phyloP scores from a whole-genome alignment of 2,888 invertebrate species.

The Drosophila emarginata region DNA sequence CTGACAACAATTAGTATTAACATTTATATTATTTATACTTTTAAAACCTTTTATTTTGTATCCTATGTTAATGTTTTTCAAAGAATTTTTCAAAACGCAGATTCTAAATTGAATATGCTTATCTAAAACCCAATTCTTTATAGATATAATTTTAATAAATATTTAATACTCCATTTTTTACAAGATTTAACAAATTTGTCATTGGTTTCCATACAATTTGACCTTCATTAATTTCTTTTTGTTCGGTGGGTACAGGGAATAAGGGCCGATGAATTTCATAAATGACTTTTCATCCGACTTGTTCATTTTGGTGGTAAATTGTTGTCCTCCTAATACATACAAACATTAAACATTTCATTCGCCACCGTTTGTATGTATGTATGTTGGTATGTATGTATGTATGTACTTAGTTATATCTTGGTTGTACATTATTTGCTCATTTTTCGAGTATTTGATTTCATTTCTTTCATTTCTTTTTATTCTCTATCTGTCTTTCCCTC shows the following conservation, averaged over 20 bases:
- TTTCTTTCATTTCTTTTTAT: constrained; percentile 42
- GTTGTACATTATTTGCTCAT: constrained; percentile 60
- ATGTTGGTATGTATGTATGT: constrained; percentile 20
- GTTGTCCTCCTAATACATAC: neutral
- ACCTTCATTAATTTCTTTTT: too few relatives aligned
- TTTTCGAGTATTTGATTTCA: constrained; percentile 74
- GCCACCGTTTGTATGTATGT: constrained; percentile 25
- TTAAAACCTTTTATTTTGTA: too few relatives aligned
- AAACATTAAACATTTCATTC: constrained; percentile 4
- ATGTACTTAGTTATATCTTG: constrained; percentile 22
- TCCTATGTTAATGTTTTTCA: too few relatives aligned
- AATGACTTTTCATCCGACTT: constrained; percentile 3
- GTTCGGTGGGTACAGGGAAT: neutral
- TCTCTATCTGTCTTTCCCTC: neutral
- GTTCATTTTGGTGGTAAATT: constrained; percentile 6
- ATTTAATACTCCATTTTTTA: too few relatives aligned
- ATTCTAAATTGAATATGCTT: too few relatives aligned
- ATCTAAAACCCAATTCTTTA: too few relatives aligned
- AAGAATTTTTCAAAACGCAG: too few relatives aligned
- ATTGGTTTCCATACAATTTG: too few relatives aligned
- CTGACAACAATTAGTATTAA: too few relatives aligned
- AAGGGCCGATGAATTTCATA: neutral
- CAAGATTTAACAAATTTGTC: too few relatives aligned
- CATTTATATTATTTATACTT: too few relatives aligned
- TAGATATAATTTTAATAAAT: too few relatives aligned